Evolutionary conservation across 1,140 invertebrate species (phyloP).

Genomic region (Drosophila gunungcola): DNA sequence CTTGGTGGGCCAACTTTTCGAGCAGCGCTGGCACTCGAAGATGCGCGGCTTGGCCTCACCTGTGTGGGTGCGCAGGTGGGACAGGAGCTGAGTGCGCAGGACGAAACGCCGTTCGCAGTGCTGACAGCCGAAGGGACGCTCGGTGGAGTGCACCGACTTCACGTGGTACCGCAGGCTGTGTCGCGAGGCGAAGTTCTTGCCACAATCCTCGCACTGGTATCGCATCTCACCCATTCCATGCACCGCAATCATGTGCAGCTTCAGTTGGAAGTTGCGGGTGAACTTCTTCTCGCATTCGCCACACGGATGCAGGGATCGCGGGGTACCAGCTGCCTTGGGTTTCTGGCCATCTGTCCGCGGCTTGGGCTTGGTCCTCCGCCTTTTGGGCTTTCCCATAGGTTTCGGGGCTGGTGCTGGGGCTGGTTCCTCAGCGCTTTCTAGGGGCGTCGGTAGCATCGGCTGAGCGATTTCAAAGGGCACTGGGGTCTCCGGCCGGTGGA

Average conservation of each 20-base stretch:
- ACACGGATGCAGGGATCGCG: conserved; percentile 62
- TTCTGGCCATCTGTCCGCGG: conserved; percentile 1
- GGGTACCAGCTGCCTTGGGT: background rate
- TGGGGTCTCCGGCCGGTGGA: conserved; percentile 38
- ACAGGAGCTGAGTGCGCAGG: conserved; percentile 85
- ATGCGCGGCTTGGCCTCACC: conserved; percentile 79
- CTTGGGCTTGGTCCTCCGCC: conserved; percentile 30
- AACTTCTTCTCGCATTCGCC: conserved; percentile 76
- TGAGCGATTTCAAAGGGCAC: conserved; percentile 10
- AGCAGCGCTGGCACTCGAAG: conserved; percentile 57
- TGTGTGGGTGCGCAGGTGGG: conserved; percentile 84
- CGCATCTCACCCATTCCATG: conserved; percentile 68
- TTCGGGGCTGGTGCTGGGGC: background rate
- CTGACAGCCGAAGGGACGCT: conserved; percentile 84
- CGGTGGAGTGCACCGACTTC: conserved; percentile 84
- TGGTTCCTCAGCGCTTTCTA: conserved; percentile 4
- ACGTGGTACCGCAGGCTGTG: conserved; percentile 76
- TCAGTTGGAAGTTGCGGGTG: conserved; percentile 77
- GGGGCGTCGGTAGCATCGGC: background rate
- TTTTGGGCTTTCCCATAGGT: background rate
- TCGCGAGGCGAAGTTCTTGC: conserved; percentile 71
- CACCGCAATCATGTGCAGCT: conserved; percentile 74
- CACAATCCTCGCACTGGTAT: conserved; percentile 71
- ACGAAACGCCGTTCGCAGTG: conserved; percentile 85
- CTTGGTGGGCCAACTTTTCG: conserved; percentile 72